Evolutionary conservation across 2,113 vertebrate genomes (phyloP).

Genomic region (Dunckerocampus dactyliophorus): DNA sequence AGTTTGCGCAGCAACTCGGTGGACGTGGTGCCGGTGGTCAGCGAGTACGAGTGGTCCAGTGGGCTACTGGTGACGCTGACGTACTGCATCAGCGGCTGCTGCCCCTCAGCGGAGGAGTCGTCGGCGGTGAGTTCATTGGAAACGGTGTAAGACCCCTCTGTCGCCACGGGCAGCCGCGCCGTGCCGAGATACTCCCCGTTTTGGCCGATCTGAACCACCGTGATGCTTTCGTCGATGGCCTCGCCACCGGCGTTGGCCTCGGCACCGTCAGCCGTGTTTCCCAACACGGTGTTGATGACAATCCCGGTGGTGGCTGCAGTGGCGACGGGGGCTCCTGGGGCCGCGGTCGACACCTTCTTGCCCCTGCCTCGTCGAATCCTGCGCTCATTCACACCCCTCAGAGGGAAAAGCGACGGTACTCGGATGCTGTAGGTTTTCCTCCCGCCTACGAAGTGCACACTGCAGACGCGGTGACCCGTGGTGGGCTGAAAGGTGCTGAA

Average conservation of each 20-base stretch:
- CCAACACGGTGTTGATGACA: conserved; percentile 55
- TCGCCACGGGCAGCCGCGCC: conserved; percentile 76
- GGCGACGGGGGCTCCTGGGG: conserved; percentile 42
- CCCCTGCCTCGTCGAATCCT: conserved; percentile 74
- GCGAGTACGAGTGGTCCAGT: conserved; percentile 91
- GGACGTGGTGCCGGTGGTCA: conserved; percentile 92
- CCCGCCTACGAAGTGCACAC: conserved; percentile 92
- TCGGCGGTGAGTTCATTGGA: conserved; percentile 47
- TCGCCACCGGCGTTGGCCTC: conserved; percentile 61
- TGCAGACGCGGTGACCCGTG: conserved; percentile 92
- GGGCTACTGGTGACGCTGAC: conserved; percentile 67
- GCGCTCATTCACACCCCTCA: conserved; percentile 90
- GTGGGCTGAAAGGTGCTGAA: conserved; percentile 97
- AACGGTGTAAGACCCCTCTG: conserved; percentile 49
- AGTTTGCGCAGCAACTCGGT: conserved; percentile 92
- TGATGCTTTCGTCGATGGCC: conserved; percentile 60
- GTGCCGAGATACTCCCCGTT: conserved; percentile 81
- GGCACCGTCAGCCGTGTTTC: conserved; percentile 57
- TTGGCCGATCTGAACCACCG: conserved; percentile 73
- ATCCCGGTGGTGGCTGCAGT: conserved; percentile 53
- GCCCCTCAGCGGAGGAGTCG: conserved; percentile 53
- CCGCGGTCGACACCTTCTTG: conserved; percentile 58
- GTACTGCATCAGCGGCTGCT: conserved; percentile 63
- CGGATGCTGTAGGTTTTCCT: conserved; percentile 92
- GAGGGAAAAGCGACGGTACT: conserved; percentile 91